These are phyloP conservation scores for Aplocera efformata DNA, from an alignment of 2,888 invertebrate species.

Conservation along the genomic window DNA sequence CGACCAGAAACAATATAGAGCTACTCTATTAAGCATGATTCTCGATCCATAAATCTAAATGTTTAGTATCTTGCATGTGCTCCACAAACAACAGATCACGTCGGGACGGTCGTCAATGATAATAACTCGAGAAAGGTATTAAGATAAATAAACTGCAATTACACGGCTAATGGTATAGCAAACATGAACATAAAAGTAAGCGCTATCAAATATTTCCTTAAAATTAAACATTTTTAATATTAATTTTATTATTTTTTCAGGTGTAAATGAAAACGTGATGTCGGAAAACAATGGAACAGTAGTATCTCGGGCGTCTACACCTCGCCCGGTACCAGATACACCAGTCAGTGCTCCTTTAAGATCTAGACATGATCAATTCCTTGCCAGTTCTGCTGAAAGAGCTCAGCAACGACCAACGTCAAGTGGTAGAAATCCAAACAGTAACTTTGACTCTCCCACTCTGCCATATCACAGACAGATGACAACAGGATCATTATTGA, in stretches of 20 bases:
- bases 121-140: constrained; percentile 52
- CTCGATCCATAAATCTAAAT: constrained; percentile 73
- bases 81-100: constrained; percentile 22
- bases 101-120: constrained; percentile 29
- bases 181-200: constrained; percentile 23
- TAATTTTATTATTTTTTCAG: too few relatives aligned
- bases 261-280: constrained; percentile 61
- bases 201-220: too few relatives aligned
- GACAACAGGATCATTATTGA: constrained; percentile 69
- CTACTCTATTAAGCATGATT: constrained; percentile 71
- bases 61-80: constrained; percentile 43
- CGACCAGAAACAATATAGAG: constrained; percentile 54
- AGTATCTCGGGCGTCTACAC: constrained; percentile 73
- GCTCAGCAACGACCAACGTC: constrained; percentile 71
- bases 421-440: constrained; percentile 71
- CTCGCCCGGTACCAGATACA: constrained; percentile 71
- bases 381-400: constrained; percentile 77
- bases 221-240: too few relatives aligned
- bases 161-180: constrained; percentile 26
- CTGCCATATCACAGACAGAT: constrained; percentile 85
- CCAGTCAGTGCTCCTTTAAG: constrained; percentile 65
- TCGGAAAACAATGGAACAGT: constrained; percentile 71
- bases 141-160: constrained; percentile 44
- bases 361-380: constrained; percentile 82
- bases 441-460: constrained; percentile 82